Evolutionary conservation across 2,797 vertebrate species (phyloP), one percentile per base, ranked within the genome.

Genomic region (Typhlichthys subterraneus): DNA sequence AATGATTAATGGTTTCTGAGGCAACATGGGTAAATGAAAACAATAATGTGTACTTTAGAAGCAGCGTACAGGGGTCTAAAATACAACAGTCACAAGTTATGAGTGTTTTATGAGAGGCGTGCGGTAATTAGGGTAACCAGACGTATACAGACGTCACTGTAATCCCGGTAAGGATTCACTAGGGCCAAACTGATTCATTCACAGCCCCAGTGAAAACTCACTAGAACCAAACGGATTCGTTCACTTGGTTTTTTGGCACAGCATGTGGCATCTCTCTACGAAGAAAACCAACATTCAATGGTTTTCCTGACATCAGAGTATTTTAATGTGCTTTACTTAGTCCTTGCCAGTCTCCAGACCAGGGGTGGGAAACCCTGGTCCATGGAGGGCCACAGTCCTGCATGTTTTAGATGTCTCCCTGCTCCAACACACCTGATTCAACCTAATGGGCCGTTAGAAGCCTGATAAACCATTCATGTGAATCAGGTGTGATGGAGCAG

Each of bases 181-280:
- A 45, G 63, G 63, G 69, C 70, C 67, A 69, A 53, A 33, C 10
- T 14, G 5, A 55, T 19, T 61, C 59, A 61, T 58, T 68, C 61
- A 57, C 49, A 29, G 23, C 23, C 54, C 59, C 65, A 50, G 70
- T 52, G 55, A 59, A 70, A 74, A 15, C 15, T 75, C 14, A 50
- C 45, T 13, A 45, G 63, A 61, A 70, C 70, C 67, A 69, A 53
- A 33, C 10, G 2, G 5, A 55, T 12, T 61, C 61, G 59, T 58
- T 68, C 61, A 57, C 49, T 59, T 71, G 56, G 59, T 83, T 92
- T 83, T 92, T 90, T 92, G 91, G 90, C 90, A 92, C 85, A 75
- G 80, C 73, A 77, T 75, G 69, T 83, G 81, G 81, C 82, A 80
- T 77, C 42, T 59, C 76, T 59, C 76, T 75, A 70, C 61, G 70